Evolutionary conservation across 2,113 vertebrate genomes (phyloP).

Genomic region (Brachyistius frenatus): DNA sequence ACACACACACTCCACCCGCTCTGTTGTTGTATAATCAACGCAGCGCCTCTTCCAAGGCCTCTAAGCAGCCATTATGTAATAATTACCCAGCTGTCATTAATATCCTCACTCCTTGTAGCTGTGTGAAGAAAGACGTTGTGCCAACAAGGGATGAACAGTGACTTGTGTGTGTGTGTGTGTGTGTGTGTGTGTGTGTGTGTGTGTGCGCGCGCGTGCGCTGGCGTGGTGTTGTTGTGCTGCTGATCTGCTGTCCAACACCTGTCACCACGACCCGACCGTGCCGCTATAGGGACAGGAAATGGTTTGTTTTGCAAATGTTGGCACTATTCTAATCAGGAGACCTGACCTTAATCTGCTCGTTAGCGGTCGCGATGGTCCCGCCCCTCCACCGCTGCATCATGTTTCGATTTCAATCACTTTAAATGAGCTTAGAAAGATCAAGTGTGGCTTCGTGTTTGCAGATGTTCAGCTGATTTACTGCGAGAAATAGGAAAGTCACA

Average conservation of each 20-base stretch:
- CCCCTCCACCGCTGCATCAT: neutral
- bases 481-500: too few relatives aligned
- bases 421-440: conserved; percentile 15
- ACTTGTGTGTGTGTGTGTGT: too few relatives aligned
- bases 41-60: conserved; percentile 28
- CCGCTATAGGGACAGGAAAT: too few relatives aligned
- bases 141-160: too few relatives aligned
- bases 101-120: conserved; percentile 32
- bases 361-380: neutral
- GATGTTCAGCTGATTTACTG: conserved; percentile 9
- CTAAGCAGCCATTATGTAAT: conserved; percentile 71
- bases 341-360: conserved; percentile 34
- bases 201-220: too few relatives aligned
- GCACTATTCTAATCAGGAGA: conserved; percentile 17
- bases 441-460: neutral
- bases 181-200: too few relatives aligned
- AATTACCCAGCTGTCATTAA: conserved; percentile 72
- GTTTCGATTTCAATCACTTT: conserved; percentile 16
- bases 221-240: neutral
- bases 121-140: conserved; percentile 4
- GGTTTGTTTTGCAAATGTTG: too few relatives aligned
- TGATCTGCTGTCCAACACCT: conserved; percentile 26
- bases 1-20: too few relatives aligned
- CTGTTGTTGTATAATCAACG: conserved; percentile 52
- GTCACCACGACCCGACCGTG: neutral